A percentile compares a stretch with the other conserved stretches of the same genome.
phyloP scores from a whole-genome alignment of 2,888 invertebrate genomes.

The Strigamia maritima region DNA sequence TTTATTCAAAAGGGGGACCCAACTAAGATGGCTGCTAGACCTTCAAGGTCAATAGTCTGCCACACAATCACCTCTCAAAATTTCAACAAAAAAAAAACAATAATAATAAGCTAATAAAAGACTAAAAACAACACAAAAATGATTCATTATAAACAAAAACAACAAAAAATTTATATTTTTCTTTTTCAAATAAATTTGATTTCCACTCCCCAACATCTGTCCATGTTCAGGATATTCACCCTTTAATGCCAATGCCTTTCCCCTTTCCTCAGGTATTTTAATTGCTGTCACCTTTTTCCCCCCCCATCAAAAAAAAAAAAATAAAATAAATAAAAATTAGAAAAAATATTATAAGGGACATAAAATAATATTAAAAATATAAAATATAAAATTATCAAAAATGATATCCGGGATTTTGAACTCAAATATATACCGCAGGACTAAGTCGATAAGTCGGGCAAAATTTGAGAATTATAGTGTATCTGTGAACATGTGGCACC shows the following conservation, averaged over 20 bases:
- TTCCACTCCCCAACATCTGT: background rate
- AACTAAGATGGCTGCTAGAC: background rate
- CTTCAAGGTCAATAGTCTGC: constrained; percentile 2
- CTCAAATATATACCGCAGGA: too few relatives aligned
- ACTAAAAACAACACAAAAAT: background rate
- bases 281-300: background rate
- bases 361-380: too few relatives aligned
- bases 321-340: too few relatives aligned
- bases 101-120: background rate
- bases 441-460: too few relatives aligned
- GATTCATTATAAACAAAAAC: background rate
- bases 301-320: background rate
- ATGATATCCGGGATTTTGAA: too few relatives aligned
- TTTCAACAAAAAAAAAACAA: background rate
- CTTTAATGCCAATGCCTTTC: background rate
- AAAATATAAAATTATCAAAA: background rate
- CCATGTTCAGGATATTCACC: background rate
- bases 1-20: background rate
- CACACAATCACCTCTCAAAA: background rate
- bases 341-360: too few relatives aligned
- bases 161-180: background rate
- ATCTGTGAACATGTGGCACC: too few relatives aligned
- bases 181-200: background rate
- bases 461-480: too few relatives aligned
- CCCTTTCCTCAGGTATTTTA: background rate